phyloP scores from a whole-genome alignment of 2,113 vertebrate genomes.

The Cyprinodon brontotheroides region DNA sequence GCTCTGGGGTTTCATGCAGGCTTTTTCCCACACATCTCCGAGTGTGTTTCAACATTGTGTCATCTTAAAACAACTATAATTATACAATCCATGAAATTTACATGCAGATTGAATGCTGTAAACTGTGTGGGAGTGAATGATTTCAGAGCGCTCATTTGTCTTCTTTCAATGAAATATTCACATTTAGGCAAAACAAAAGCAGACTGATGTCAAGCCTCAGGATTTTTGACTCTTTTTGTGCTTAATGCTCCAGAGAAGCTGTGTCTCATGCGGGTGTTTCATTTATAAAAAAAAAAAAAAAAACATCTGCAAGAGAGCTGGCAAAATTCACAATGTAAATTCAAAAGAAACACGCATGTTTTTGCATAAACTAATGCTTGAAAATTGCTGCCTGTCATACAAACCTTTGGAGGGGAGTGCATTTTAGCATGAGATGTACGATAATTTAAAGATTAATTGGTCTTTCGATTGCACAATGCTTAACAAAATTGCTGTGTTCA shows the following conservation, averaged over 20 bases:
- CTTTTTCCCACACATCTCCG: slow-evolving; percentile 65
- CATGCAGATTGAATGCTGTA: slow-evolving; percentile 22
- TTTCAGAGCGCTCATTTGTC: slow-evolving; percentile 19
- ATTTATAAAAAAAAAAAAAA: background rate
- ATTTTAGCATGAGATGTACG: background rate
- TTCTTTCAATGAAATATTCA: slow-evolving; percentile 15
- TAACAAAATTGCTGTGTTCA: background rate
- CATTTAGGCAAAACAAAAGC: background rate
- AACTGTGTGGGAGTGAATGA: slow-evolving; percentile 31
- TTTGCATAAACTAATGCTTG: background rate
- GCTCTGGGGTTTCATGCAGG: slow-evolving; percentile 55
- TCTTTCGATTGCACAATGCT: background rate
- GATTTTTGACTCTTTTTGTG: background rate
- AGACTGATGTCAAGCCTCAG: background rate
- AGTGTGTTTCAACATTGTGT: slow-evolving; percentile 59
- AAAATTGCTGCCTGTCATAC: background rate
- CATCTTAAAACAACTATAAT: slow-evolving; percentile 71
- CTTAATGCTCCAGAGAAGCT: background rate
- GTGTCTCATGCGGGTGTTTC: background rate
- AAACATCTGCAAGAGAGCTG: background rate
- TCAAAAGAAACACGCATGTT: background rate
- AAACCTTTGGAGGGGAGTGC: background rate
- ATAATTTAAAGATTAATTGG: slow-evolving; percentile 1
- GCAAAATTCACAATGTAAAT: background rate
- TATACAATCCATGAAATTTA: slow-evolving; percentile 59